These are phyloP conservation scores for Chironomus striatipennis DNA, from an alignment of 1,140 invertebrate species.

Conservation along the genomic window DNA sequence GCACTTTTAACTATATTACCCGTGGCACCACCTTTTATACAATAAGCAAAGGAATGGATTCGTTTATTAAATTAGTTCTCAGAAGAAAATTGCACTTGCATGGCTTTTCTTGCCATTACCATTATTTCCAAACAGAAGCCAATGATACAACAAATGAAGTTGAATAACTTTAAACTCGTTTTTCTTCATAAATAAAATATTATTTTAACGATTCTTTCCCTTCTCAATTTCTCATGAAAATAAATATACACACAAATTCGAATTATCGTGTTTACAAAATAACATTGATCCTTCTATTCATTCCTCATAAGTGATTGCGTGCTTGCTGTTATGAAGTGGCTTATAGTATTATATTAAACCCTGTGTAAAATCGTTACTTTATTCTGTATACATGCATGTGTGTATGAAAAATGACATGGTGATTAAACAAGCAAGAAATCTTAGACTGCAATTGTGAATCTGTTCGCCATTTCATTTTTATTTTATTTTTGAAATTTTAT, in stretches of 20 bases:
- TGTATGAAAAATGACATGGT: neutral
- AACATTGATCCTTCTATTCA: conserved; percentile 11
- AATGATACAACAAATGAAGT: conserved; percentile 8
- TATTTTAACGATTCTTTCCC: neutral
- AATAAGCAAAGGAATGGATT: neutral
- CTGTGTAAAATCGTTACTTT: neutral
- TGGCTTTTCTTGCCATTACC: neutral
- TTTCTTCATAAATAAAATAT: neutral
- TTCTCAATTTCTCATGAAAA: neutral
- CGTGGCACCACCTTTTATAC: neutral
- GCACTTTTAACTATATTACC: neutral
- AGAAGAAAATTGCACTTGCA: conserved; percentile 17
- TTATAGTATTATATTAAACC: conserved; percentile 14
- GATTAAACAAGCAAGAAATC: neutral
- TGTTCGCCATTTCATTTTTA: neutral
- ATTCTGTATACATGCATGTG: neutral
- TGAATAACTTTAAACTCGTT: conserved; percentile 13
- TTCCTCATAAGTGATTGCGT: conserved; percentile 7
- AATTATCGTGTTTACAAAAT: conserved; percentile 14
- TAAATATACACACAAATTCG: neutral
- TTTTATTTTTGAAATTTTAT: neutral
- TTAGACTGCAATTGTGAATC: neutral
- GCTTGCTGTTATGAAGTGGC: neutral
- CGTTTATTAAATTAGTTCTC: conserved; percentile 23
- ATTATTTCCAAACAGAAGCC: neutral